Base-by-base conservation (phyloP, 2,888 invertebrate species). In the Scaptomyza caliginosa region DNA sequence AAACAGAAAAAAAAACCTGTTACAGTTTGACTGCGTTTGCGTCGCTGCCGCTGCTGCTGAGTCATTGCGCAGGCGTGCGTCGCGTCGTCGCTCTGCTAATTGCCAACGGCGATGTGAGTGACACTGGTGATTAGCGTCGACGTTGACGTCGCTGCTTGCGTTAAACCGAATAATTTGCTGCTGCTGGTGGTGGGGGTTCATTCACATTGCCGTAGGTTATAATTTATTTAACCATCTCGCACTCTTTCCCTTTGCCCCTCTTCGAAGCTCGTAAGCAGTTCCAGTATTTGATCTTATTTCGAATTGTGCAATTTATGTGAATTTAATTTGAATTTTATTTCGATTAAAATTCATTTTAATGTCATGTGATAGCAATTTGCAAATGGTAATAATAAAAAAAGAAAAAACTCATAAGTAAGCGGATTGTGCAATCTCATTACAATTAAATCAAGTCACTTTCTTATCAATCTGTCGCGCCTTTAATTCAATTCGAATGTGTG, bases 201-300 rank as follows among this genome's bases (percentile, higher is more conserved):
- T 84, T 84, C 82, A 84, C 83, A 71, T 76, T 76, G 73, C 77
- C 86, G 67, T 75, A 75, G 73, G 86, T 86, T 83, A 64, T 28
- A 55, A 43, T 51, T 62, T 49, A 36, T 38, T 51, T 17, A 24
- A 36, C 66, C 36, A 30, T 26, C 34, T 32, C 4, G 13, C 21
- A 32, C 32, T 32, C 4, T 4, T 8, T 10, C 5, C 8, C 3
- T 8, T 21, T 8, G 8, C 8, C 0, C 4, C 17, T 6, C 24
- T 16, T 3, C 4, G 4, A 21, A 28, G 13, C 59, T 59, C 59
- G 59, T 59, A 17, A 45, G 43, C 19, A 39, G 24, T n/a, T 16
- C 38, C 39, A 28, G 6, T 28, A n/a, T 17, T 8, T 17, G 17
- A 17, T n/a, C 17, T 8, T 8, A 17, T n/a, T 21, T 23, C 30